A percentile compares a stretch with the other conserved stretches of the same genome.
These are phyloP conservation scores for Aphis craccivora DNA, from an alignment of 1,140 invertebrate genomes.

Conservation along the genomic window DNA sequence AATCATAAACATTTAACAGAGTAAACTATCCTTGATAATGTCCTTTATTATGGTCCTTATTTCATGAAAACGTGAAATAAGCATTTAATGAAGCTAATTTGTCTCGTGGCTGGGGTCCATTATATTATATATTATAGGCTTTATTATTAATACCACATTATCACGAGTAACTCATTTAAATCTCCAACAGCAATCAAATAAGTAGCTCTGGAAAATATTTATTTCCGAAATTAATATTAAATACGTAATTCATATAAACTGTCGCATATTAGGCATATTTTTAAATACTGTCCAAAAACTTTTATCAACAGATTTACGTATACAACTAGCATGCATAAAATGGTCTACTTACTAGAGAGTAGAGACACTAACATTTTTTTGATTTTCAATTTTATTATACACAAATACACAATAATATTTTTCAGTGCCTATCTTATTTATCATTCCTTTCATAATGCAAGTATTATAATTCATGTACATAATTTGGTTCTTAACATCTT, in stretches of 20 bases:
- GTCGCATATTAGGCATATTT: not conserved
- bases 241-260: not conserved
- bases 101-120: not conserved
- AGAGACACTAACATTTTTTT: not conserved
- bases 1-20: not conserved
- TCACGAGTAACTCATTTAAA: not conserved
- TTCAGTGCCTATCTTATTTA: not conserved
- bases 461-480: not conserved
- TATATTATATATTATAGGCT: too few relatives aligned
- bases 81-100: not conserved
- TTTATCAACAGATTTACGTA: not conserved
- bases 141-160: not conserved
- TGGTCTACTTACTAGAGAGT: not conserved
- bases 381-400: not conserved
- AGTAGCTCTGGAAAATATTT: not conserved
- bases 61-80: not conserved
- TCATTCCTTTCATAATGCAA: not conserved
- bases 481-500: not conserved
- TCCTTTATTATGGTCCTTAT: slow-evolving; percentile 1
- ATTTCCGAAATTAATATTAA: not conserved
- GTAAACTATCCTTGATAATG: not conserved
- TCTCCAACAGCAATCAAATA: not conserved
- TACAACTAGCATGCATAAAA: not conserved
- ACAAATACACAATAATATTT: not conserved
- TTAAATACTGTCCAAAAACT: not conserved